phyloP scores from a whole-genome alignment of 2,113 vertebrate genomes.

The Ginglymostoma cirratum region DNA sequence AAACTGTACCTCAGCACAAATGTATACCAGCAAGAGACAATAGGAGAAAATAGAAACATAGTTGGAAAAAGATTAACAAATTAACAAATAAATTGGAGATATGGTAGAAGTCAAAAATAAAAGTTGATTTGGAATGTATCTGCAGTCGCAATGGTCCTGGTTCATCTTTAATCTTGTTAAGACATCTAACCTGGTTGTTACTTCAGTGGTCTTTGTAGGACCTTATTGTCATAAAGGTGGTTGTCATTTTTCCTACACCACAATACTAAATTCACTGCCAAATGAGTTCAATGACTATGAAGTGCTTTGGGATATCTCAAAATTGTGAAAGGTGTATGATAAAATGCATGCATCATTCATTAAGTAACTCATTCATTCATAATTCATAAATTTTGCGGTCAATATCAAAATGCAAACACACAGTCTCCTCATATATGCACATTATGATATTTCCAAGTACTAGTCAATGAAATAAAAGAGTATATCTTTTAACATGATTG shows the following conservation, averaged over 20 bases:
- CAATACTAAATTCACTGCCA: not conserved
- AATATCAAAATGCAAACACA: not conserved
- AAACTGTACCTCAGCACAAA: not conserved
- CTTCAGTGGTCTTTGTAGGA: not conserved
- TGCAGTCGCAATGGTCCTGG: not conserved
- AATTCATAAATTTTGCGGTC: not conserved
- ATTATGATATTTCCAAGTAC: not conserved
- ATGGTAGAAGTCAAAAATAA: not conserved
- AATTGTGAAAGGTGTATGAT: not conserved
- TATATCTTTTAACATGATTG: not conserved
- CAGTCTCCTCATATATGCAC: not conserved
- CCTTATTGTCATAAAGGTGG: not conserved
- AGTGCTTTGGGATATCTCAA: not conserved
- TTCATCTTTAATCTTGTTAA: not conserved
- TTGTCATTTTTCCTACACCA: not conserved
- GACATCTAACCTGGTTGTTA: not conserved
- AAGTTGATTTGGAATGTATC: not conserved
- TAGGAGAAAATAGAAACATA: not conserved
- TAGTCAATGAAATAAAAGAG: not conserved
- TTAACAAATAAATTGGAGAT: not conserved
- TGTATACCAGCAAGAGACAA: not conserved
- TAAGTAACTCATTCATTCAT: not conserved
- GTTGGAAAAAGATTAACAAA: not conserved
- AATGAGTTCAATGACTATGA: not conserved
- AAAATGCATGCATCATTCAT: not conserved